phyloP scores from a whole-genome alignment of 2,113 vertebrate genomes.

The Rhinopomastus cyanomelas region DNA sequence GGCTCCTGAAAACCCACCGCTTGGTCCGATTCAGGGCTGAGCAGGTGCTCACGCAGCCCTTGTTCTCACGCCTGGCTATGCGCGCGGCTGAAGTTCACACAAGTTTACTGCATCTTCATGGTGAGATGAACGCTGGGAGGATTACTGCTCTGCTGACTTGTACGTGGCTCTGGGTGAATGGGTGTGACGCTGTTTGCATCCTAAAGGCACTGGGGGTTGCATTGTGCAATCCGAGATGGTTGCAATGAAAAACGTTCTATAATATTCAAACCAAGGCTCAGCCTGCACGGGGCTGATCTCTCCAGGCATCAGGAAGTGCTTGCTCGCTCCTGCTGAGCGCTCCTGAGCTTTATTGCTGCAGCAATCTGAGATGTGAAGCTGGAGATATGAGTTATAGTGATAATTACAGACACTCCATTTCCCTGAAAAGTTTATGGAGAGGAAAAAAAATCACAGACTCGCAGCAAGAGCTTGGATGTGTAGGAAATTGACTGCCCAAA shows the following conservation, averaged over 20 bases:
- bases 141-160: neutral
- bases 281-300: neutral
- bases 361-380: neutral
- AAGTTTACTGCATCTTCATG: neutral
- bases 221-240: neutral
- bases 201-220: neutral
- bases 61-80: neutral
- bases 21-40: neutral
- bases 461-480: neutral
- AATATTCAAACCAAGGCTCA: neutral
- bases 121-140: neutral
- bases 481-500: neutral
- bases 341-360: neutral
- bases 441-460: neutral
- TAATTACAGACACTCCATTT: neutral
- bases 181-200: neutral
- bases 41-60: rapidly evolving
- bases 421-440: neutral
- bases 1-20: neutral
- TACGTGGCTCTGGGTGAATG: neutral
- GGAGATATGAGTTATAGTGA: neutral
- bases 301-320: neutral
- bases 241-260: neutral
- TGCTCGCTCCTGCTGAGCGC: neutral
- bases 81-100: neutral